Evolutionary conservation across 2,797 vertebrate species (phyloP), one percentile per base, ranked within the genome.

Genomic region (Manis javanica): DNA sequence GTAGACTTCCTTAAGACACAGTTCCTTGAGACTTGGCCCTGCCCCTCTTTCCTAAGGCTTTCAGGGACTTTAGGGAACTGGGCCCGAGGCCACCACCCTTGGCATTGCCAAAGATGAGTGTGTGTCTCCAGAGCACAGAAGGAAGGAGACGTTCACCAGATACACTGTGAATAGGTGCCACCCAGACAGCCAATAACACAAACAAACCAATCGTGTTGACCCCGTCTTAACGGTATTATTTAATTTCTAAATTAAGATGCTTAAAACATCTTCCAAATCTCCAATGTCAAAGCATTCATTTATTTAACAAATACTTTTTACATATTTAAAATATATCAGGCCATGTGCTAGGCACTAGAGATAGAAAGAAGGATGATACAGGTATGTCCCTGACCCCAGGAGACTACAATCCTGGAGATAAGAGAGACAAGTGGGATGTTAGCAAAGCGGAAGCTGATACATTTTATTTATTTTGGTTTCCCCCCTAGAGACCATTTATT

Each of bases 221-320:
- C 7, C 39, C 63, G 46, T 8, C 24, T 3, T 10, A 75, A 79
- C 31, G 10, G 16, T 53, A 34, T 39, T 46, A 55, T 66, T 51
- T 91, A 19, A 85, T 91, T 90, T 79, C 59, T 89, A 88, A 63
- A 77, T 37, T 78, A 26, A 82, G 31, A 31, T 59, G 13, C 82
- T 51, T 55, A 18, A 21, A 51, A 79, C 85, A 69, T n/a, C 34
- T 23, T 31, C 23, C 34, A 49, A 68, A 63, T 77, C 12, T 88
- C 31, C 26, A 78, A 11, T 46, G 4, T 46, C 34, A 10, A 72
- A 82, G 14, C 29, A 84, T 83, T 95, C 9, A 59, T 77, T 81
- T 75, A 78, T 88, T 69, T 29, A 86, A 74, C 26, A 96, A 59
- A 59, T 61, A 66, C 55, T 82, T 94, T 68, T 88, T 46, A 74